Evolutionary conservation across 2,888 invertebrate species (phyloP), one percentile per base, ranked within the genome.

Genomic region (Ectemnius cavifrons): DNA sequence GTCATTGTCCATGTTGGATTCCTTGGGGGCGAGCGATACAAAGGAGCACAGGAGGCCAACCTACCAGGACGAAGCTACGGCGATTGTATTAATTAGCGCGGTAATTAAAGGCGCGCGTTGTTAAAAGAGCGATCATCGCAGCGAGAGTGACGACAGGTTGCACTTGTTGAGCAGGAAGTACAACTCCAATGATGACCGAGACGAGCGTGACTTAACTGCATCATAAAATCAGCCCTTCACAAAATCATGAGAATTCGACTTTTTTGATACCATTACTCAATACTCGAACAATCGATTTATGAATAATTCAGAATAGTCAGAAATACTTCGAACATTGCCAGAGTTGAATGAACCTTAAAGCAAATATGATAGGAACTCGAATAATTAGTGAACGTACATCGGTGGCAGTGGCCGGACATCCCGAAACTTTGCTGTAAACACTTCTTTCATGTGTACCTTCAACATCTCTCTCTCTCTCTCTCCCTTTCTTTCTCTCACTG

Each of bases 11-110:
- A 8, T 37, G 52, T 13, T 3, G 14, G 58, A 27, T 5, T 37
- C 18, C 5, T 2, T 4, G 52, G n/a, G 20, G 11, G 27, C 11
- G 14, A 45, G n/a, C 16, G 58, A 20, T 8, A 27, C 14, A 14
- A 23, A 63, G n/a, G n/a, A 13, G 49, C 27, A 23, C 23, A 23
- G 23, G 3, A 23, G 18, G 16, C 46, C 5, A 8, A 27, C 2
- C n/a, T 16, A 1, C 37, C n/a, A 8, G n/a, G 11, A 2, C n/a
- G 65, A 61, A 62, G 56, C 61, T 28, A 57, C 56, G 52, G 57
- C 57, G 47, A 62, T 18, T 52, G 63, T 45, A 63, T 69, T 73
- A 60, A 73, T 73, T 69, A 64, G 60, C 63, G 20, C 45, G 18
- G 56, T 62, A 62, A 70, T 73, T 63, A 62, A 73, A 61, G 65